A percentile compares a stretch with the other conserved stretches of the same genome.
Evolutionary conservation across 2,113 vertebrate genomes (phyloP).

Genomic region (Dolichallabes microphthalmus): DNA sequence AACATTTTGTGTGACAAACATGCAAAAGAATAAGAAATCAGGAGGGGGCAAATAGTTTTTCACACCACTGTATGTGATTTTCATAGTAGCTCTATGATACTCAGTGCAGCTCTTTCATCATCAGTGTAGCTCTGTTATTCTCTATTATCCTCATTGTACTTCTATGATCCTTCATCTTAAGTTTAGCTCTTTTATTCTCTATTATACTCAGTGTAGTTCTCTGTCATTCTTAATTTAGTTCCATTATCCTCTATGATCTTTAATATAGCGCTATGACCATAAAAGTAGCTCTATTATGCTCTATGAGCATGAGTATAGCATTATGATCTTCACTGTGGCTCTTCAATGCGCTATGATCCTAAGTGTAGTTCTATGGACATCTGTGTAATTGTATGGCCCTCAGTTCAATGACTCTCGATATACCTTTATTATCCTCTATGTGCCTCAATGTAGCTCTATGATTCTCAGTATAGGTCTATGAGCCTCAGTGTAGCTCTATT

Average conservation of each 20-base stretch:
- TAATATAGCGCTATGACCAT: not conserved
- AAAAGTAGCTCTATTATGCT: not conserved
- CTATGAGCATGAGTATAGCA: not conserved
- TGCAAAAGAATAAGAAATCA: too few species aligned
- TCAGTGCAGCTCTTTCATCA: not conserved
- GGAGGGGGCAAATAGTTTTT: too few species aligned
- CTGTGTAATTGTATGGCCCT: not conserved
- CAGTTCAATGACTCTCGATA: not conserved
- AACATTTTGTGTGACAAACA: too few species aligned
- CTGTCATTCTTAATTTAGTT: not conserved
- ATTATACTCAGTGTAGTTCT: not conserved
- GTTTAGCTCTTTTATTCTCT: not conserved
- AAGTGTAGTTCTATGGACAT: not conserved
- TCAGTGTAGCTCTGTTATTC: not conserved
- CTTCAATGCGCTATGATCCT: not conserved
- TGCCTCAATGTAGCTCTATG: not conserved
- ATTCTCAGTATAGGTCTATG: not conserved
- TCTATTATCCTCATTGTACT: not conserved
- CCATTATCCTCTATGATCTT: not conserved
- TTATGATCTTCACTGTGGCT: too few species aligned
- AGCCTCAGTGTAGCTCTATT: not conserved
- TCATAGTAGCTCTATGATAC: not conserved
- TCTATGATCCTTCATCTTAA: not conserved
- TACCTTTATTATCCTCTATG: too few species aligned
- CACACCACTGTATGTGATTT: too few species aligned